phyloP scores from a whole-genome alignment of 37 sponge, comb jelly and placozoan species.

The Agelas oroides region DNA sequence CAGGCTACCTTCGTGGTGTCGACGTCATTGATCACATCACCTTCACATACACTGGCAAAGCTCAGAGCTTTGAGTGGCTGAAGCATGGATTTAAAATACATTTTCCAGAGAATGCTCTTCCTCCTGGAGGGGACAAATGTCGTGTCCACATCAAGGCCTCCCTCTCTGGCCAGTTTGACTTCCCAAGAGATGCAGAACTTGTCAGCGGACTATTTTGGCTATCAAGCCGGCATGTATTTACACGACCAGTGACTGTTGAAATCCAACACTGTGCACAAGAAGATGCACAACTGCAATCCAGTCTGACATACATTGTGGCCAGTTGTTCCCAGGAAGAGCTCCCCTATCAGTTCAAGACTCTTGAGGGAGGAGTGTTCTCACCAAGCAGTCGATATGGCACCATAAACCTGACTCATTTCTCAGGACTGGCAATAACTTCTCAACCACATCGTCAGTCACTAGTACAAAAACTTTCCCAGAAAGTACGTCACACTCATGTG shows the following conservation, averaged over 20 bases:
- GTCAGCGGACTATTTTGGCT: neutral
- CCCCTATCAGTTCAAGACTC: neutral
- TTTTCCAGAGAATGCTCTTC: neutral
- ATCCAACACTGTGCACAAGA: neutral
- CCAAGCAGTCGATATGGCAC: neutral
- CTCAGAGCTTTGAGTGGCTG: neutral
- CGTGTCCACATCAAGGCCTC: neutral
- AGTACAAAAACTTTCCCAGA: too few relatives aligned
- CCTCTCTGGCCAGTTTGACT: neutral
- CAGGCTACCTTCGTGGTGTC: neutral
- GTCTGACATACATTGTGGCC: neutral
- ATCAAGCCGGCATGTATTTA: neutral
- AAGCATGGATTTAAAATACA: neutral
- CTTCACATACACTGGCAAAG: neutral
- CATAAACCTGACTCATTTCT: neutral
- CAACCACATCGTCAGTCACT: too few relatives aligned
- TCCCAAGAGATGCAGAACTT: neutral
- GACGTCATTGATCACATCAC: neutral
- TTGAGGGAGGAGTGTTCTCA: neutral
- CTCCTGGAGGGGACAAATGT: neutral
- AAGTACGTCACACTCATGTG: neutral
- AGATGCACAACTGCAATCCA: neutral
- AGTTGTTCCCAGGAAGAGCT: neutral
- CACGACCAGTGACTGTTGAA: neutral
- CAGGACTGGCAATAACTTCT: neutral